Percentiles rank a stretch among this genome's conserved stretches.
phyloP scores from a whole-genome alignment of 2,113 vertebrate genomes.

The Condylura cristata region DNA sequence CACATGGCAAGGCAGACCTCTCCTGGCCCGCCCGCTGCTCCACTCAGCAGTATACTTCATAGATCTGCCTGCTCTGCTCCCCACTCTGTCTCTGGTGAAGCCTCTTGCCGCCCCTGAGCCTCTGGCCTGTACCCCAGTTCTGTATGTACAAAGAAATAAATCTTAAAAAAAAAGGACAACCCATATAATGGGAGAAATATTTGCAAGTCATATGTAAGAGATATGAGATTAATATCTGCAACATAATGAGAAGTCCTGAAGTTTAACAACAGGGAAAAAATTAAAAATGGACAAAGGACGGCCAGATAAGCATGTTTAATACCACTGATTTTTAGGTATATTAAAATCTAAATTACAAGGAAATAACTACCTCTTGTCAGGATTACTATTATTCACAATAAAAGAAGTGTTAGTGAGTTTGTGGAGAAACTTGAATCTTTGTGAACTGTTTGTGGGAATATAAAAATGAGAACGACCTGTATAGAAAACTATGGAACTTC shows the following conservation, averaged over 20 bases:
- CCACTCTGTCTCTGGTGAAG: no score
- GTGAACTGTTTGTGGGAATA: neutral
- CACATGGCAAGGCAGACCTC: no score
- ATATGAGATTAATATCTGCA: neutral
- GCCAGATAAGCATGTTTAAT: neutral
- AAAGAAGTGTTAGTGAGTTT: neutral
- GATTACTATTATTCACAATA: neutral
- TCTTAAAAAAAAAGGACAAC: neutral
- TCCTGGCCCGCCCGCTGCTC: no score
- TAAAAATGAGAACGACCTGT: neutral
- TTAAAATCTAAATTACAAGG: neutral
- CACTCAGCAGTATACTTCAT: no score
- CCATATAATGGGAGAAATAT: neutral
- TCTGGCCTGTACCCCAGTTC: no score
- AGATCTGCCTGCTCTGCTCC: no score
- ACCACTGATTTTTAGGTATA: neutral
- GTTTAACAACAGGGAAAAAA: neutral
- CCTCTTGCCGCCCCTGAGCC: no score
- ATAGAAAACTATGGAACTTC: neutral
- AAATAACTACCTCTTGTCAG: neutral
- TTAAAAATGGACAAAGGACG: neutral
- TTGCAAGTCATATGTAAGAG: neutral
- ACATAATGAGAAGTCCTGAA: neutral
- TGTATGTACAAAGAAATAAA: no score
- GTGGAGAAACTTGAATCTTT: neutral